phyloP scores from a whole-genome alignment of 1,140 invertebrate species.

The Oppia nitens region DNA sequence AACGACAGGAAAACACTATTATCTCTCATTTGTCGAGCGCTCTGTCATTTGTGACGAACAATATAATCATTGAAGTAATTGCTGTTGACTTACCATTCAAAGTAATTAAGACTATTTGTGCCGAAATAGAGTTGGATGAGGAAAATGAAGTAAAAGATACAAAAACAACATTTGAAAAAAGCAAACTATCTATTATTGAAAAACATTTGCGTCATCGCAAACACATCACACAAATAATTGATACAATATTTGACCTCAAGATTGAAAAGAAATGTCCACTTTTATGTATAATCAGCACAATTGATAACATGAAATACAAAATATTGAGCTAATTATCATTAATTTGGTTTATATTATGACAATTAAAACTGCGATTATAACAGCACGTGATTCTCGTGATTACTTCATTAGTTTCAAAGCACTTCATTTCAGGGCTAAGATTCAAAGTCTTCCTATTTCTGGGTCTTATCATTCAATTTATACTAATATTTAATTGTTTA shows the following conservation, averaged over 20 bases:
- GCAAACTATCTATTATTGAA: neutral
- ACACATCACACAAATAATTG: neutral
- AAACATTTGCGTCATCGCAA: neutral
- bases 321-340: conserved; percentile 3
- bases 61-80: neutral
- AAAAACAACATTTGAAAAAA: conserved; percentile 20
- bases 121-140: neutral
- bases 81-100: neutral
- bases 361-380: too few species aligned
- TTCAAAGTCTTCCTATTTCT: too few species aligned
- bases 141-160: conserved; percentile 10
- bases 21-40: neutral
- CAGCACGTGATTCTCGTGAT: too few species aligned
- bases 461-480: too few species aligned
- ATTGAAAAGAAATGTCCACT: conserved; percentile 14
- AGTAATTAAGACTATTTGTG: neutral
- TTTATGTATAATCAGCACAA: neutral
- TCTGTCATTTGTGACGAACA: neutral
- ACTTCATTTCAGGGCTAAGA: too few species aligned
- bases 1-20: neutral
- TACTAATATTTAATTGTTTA: too few species aligned
- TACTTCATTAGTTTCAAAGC: too few species aligned
- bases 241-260: neutral
- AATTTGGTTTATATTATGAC: neutral
- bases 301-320: conserved; percentile 4